phyloP scores from a whole-genome alignment of 2,113 vertebrate genomes.

The Emydura subglobosa region DNA sequence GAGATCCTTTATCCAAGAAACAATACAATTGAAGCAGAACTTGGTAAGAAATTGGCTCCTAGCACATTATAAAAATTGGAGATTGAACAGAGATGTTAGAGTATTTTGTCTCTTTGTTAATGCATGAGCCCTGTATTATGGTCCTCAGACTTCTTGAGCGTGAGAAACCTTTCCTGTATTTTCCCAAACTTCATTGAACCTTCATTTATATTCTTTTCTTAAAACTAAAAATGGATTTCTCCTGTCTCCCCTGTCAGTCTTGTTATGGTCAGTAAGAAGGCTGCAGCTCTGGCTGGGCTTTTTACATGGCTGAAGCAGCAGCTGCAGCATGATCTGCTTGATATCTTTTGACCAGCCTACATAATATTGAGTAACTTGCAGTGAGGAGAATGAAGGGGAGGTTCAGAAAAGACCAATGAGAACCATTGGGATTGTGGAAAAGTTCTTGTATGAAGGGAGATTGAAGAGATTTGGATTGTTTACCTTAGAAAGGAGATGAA shows the following conservation, averaged over 20 bases:
- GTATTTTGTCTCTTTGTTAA: not conserved
- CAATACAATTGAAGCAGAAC: constrained; percentile 68
- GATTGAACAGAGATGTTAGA: not conserved
- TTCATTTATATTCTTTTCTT: not conserved
- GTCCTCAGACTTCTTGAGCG: not conserved
- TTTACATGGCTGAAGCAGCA: not conserved
- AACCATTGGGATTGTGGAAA: not conserved
- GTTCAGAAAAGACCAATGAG: not conserved
- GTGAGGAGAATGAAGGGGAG: not conserved
- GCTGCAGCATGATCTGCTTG: not conserved
- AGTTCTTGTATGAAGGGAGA: not conserved
- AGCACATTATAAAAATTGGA: not conserved
- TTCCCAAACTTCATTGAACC: not conserved
- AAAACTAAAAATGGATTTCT: no score
- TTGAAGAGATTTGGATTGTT: not conserved
- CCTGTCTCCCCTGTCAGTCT: not conserved
- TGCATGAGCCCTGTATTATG: not conserved
- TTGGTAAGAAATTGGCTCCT: constrained; percentile 76
- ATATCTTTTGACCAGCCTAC: not conserved
- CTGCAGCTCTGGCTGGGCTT: not conserved
- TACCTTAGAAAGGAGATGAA: not conserved
- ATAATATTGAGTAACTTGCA: not conserved
- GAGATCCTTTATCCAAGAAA: constrained; percentile 77
- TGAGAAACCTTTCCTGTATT: not conserved
- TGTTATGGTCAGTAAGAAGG: not conserved